These are phyloP conservation scores for Sinentomon sp. DNA, from an alignment of 2,888 invertebrate genomes.

Conservation along the genomic window DNA sequence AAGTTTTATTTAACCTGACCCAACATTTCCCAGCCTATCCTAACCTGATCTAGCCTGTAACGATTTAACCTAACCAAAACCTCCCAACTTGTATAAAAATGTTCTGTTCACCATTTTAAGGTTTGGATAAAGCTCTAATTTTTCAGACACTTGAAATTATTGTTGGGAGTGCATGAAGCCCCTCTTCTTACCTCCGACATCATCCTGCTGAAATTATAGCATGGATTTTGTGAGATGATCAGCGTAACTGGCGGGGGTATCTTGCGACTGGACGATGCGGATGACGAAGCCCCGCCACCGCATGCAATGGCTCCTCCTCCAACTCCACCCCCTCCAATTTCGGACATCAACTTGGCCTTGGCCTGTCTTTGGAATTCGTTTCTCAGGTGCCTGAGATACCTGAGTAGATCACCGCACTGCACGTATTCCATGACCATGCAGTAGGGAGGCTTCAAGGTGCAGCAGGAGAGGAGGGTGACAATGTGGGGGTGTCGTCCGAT, in stretches of 20 bases:
- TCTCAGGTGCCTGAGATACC: conserved; percentile 27
- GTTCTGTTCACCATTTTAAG: no score
- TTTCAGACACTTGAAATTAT: no score
- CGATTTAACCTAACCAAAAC: no score
- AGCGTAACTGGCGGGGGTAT: conserved; percentile 8
- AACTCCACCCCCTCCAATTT: conserved; percentile 13
- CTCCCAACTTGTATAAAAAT: no score
- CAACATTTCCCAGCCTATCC: no score
- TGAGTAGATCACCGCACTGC: conserved; percentile 42
- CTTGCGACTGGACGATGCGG: conserved; percentile 9
- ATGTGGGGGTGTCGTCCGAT: conserved; percentile 49
- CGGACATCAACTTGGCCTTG: conserved; percentile 32
- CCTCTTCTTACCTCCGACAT: no score
- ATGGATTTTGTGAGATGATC: no score
- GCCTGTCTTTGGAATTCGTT: conserved; percentile 16
- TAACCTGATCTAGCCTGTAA: no score
- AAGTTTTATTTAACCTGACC: no score
- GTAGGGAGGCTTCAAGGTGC: conserved; percentile 35
- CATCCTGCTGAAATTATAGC: no score
- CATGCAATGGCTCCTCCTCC: conserved; percentile 5
- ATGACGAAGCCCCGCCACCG: conserved; percentile 1
- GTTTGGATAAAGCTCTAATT: no score
- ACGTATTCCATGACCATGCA: conserved; percentile 51
- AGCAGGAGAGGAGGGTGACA: conserved; percentile 42
- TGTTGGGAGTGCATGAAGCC: no score